Evolutionary conservation across 2,113 vertebrate genomes (phyloP).

Genomic region (Grammomys surdaster): DNA sequence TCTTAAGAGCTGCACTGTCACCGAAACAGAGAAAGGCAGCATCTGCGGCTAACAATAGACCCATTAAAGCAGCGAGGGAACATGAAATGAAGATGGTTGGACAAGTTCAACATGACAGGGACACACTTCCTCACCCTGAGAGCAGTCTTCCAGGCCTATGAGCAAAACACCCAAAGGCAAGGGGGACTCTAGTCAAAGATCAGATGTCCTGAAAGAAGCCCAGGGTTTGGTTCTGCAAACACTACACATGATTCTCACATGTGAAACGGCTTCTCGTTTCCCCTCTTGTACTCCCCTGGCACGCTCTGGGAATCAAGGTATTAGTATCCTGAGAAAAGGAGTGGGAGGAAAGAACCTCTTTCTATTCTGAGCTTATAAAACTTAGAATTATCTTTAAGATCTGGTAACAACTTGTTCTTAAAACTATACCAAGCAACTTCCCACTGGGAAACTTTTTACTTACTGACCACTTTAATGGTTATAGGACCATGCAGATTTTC

Average conservation of each 20-base stretch:
- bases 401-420: background rate
- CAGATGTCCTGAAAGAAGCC: background rate
- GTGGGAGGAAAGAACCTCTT: background rate
- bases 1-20: background rate
- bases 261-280: background rate
- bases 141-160: background rate
- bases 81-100: background rate
- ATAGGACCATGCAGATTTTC: background rate
- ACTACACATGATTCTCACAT: background rate
- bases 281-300: background rate
- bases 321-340: background rate
- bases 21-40: background rate
- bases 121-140: background rate
- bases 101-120: background rate
- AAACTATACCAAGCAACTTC: background rate
- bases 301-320: background rate
- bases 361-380: background rate
- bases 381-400: slow-evolving; percentile 13
- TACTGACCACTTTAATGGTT: background rate
- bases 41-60: background rate
- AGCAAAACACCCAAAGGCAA: background rate
- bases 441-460: background rate
- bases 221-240: background rate
- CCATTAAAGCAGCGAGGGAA: background rate
- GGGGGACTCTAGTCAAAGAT: background rate